A percentile compares a stretch with the other conserved stretches of the same genome.
phyloP scores from a whole-genome alignment of 2,888 invertebrate species.

The Xestia c-nigrum region DNA sequence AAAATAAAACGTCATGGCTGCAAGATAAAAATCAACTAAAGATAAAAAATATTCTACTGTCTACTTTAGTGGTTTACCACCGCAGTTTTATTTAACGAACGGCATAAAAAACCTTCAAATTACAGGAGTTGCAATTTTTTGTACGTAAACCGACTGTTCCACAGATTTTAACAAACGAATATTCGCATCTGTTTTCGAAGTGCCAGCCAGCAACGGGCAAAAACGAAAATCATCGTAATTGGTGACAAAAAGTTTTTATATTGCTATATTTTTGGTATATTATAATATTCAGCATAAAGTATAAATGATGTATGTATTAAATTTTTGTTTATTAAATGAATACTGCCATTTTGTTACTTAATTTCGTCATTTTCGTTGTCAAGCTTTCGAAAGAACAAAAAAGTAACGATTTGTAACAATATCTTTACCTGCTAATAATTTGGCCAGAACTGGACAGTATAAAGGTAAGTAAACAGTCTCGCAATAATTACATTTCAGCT shows the following conservation, averaged over 20 bases:
- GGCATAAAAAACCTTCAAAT: constrained; percentile 39
- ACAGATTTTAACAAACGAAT: constrained; percentile 52
- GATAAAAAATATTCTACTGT: background rate
- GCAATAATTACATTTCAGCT: background rate
- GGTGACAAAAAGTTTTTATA: constrained; percentile 18
- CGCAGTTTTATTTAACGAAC: constrained; percentile 32
- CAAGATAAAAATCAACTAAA: background rate
- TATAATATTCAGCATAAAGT: constrained; percentile 5
- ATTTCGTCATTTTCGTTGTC: background rate
- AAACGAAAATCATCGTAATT: constrained; percentile 44
- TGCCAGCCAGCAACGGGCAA: constrained; percentile 27
- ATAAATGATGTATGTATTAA: background rate
- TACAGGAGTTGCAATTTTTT: constrained; percentile 41
- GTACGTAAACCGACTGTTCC: constrained; percentile 29
- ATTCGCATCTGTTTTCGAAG: constrained; percentile 53
- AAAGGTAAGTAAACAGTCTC: background rate
- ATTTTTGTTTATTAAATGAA: background rate
- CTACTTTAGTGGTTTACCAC: background rate
- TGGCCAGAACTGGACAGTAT: background rate
- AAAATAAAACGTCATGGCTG: background rate
- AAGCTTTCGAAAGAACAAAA: background rate
- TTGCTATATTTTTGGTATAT: constrained; percentile 16
- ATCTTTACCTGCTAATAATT: background rate
- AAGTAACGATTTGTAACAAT: background rate
- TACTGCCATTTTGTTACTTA: background rate